Evolutionary conservation across 2,888 invertebrate species (phyloP), one percentile per base, ranked within the genome.

Genomic region (Amphipyra tragopoginis): DNA sequence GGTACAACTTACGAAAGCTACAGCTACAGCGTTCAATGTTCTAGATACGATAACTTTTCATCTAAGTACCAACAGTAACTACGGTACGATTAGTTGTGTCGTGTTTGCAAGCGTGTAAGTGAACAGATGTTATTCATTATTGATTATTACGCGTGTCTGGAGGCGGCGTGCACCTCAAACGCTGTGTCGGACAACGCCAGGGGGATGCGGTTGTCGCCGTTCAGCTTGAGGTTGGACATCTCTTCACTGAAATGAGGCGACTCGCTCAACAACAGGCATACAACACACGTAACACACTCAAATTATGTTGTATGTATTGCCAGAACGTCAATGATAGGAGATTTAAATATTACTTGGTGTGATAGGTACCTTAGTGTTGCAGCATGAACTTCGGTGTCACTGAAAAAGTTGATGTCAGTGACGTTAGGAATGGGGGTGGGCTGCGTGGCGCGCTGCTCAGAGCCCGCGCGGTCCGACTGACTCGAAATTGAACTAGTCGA

Each of bases 311-410:
- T 21, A 21, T 15, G 52, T 38, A 33, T 57, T 45, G 50, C 45
- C 43, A 38, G 40, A 42, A 57, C 38, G 34, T 29, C 34, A 58
- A 53, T 38, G 44, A 55, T 40, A 14, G 34, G 11, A 42, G 5
- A n/a, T 34, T n/a, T 29, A 40, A 10, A 13, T 8, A 14, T 43
- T 33, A 21, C 13, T 10, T 44, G 6, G 8, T 51, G 11, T 26
- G 3, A 53, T 54, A 89, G 95, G 86, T 85, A 96, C 95, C 96
- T 96, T 47, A 95, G 92, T 7, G 90, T 86, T 14, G 95, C 91
- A 1, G 96, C 96, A n/a, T 97, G 97, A 51, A 98, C 94, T 94
- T 99, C 99, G 0, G 98, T 97, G 86, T 99, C 99, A 86, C 99
- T 99, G 92, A 98, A 99, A 94, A 98, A 98, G 87, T 98, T 88